Evolutionary conservation across 1,140 invertebrate genomes (phyloP).

Genomic region (Polypedilum vanderplanki): DNA sequence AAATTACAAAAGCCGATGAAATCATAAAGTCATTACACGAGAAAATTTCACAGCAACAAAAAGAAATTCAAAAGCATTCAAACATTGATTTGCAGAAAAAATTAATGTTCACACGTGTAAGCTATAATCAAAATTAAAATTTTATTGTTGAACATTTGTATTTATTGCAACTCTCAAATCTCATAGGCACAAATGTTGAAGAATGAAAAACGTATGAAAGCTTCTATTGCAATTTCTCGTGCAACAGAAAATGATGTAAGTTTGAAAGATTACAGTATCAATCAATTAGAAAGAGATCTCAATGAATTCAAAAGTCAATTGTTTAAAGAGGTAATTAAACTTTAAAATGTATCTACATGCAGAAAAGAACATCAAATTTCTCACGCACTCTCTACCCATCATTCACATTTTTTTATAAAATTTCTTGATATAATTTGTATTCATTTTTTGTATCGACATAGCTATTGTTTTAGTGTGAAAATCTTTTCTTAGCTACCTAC

Average conservation of each 20-base stretch:
- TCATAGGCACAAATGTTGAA: conserved; percentile 35
- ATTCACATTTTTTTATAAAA: too few species aligned
- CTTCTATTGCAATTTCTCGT: conserved; percentile 38
- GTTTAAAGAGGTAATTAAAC: conserved; percentile 32
- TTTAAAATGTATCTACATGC: not conserved
- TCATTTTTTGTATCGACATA: too few species aligned
- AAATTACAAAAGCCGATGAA: conserved; percentile 37
- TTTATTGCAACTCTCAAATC: not conserved
- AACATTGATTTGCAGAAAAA: not conserved
- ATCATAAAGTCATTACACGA: conserved; percentile 38
- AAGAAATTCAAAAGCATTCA: not conserved
- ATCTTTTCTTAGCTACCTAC: too few species aligned
- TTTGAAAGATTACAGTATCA: conserved; percentile 35
- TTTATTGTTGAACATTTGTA: too few species aligned
- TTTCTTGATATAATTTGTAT: too few species aligned
- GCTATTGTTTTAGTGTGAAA: too few species aligned
- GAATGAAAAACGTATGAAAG: conserved; percentile 41
- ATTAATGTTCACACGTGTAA: not conserved
- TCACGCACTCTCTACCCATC: too few species aligned
- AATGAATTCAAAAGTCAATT: conserved; percentile 38
- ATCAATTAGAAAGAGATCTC: conserved; percentile 36
- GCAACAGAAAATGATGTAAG: conserved; percentile 38
- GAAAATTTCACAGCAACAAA: conserved; percentile 34
- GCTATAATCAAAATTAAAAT: not conserved
- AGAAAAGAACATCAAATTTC: too few species aligned